Percentiles rank a stretch among this genome's conserved stretches.
Evolutionary conservation across 2,113 vertebrate genomes (phyloP).

Genomic region (Equus przewalskii): DNA sequence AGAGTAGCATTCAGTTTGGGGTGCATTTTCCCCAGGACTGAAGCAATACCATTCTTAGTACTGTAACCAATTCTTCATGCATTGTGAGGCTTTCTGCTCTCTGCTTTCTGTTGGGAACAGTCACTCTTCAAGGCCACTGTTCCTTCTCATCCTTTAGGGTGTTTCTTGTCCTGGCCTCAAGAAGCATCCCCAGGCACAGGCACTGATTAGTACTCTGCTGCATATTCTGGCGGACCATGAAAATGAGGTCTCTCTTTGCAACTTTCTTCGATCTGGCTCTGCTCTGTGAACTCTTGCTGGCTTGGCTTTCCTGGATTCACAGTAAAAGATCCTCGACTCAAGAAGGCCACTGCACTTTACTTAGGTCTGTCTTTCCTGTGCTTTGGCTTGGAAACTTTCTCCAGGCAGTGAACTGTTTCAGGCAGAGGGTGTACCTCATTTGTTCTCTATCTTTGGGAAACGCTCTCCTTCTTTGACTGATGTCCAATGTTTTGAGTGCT

Average conservation of each 20-base stretch:
- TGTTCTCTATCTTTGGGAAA: background rate
- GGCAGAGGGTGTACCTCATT: background rate
- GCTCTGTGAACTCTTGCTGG: background rate
- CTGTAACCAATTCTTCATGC: background rate
- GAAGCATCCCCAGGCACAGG: background rate
- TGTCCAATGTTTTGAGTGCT: background rate
- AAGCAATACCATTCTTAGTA: background rate
- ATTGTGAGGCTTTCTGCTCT: background rate
- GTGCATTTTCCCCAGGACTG: background rate
- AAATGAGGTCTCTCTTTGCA: background rate
- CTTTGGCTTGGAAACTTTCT: background rate
- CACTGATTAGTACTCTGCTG: background rate
- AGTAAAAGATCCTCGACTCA: background rate
- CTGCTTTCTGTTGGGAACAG: background rate
- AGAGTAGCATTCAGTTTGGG: background rate
- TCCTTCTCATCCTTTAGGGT: background rate
- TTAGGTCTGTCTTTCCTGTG: background rate
- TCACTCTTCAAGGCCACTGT: background rate
- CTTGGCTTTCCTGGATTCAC: background rate
- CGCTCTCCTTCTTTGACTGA: background rate
- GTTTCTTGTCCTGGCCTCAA: background rate
- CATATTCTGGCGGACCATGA: too few species aligned
- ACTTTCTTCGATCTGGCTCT: background rate
- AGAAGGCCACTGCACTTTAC: background rate
- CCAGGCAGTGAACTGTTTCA: background rate